These are phyloP conservation scores for Lagenorhynchus albirostris DNA, from an alignment of 2,113 vertebrate genomes.

Conservation along the genomic window DNA sequence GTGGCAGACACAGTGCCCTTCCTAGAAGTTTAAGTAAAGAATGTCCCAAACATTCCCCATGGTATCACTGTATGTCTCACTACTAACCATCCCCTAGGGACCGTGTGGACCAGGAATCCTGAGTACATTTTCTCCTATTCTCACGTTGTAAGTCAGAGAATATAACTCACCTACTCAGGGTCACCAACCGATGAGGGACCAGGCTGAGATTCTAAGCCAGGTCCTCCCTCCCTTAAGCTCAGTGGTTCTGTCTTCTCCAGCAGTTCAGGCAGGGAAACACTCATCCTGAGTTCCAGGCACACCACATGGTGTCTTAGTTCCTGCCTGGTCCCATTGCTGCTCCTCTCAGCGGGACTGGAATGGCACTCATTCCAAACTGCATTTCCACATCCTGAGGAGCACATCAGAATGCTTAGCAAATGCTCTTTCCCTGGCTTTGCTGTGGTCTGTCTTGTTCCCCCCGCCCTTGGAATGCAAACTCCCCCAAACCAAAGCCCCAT, in stretches of 20 bases:
- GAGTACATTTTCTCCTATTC: fast-evolving
- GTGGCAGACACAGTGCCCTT: background rate
- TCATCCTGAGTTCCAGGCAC: background rate
- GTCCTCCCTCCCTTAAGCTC: background rate
- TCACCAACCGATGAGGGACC: background rate
- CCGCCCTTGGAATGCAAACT: background rate
- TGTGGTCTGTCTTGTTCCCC: background rate
- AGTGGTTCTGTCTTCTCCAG: background rate
- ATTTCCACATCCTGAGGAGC: background rate
- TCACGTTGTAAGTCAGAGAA: background rate
- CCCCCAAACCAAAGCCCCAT: background rate
- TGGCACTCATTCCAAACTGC: background rate
- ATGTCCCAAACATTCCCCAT: background rate
- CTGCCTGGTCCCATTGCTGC: fast-evolving
- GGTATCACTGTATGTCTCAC: background rate
- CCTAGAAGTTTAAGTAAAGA: background rate
- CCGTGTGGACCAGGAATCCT: background rate
- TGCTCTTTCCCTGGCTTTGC: background rate
- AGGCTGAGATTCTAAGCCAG: background rate
- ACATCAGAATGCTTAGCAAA: background rate
- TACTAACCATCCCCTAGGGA: no score
- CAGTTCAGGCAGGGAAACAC: background rate
- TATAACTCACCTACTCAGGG: background rate
- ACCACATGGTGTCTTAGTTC: fast-evolving
- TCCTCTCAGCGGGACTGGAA: background rate